Evolutionary conservation across 2,888 invertebrate genomes (phyloP).

Genomic region (Nomada goodeniana): DNA sequence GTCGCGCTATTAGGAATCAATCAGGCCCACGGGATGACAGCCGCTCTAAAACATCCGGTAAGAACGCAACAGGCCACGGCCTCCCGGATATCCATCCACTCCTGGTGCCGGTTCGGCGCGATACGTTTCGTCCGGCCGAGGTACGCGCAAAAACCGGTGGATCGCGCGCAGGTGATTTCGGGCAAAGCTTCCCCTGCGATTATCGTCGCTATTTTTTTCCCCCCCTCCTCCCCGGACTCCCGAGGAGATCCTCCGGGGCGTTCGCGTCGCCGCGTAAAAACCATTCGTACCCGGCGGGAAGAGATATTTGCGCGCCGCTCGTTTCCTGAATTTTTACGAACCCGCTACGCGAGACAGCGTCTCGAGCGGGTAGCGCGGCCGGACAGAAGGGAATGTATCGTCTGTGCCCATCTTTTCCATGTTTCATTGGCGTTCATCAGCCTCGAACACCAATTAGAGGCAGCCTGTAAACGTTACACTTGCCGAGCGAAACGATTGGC

Average conservation of each 20-base stretch:
- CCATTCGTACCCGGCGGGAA: background rate
- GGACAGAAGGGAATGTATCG: slow-evolving; percentile 43
- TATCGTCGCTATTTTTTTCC: background rate
- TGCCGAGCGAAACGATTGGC: slow-evolving; percentile 73
- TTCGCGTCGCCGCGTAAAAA: too few relatives aligned
- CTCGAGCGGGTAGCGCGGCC: background rate
- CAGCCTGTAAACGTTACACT: slow-evolving; percentile 75
- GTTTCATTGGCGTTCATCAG: slow-evolving; percentile 71
- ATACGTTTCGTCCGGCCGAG: slow-evolving; percentile 26
- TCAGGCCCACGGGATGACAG: slow-evolving; percentile 61
- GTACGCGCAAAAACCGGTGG: slow-evolving; percentile 14
- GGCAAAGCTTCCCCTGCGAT: slow-evolving; percentile 14
- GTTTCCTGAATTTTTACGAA: background rate
- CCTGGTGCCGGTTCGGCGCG: slow-evolving; percentile 13
- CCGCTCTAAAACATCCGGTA: slow-evolving; percentile 44
- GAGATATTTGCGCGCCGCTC: too few relatives aligned
- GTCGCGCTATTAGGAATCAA: slow-evolving; percentile 70
- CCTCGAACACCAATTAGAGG: slow-evolving; percentile 77
- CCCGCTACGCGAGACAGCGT: background rate
- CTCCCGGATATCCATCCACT: slow-evolving; percentile 17
- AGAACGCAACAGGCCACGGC: slow-evolving; percentile 36
- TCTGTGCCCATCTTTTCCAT: slow-evolving; percentile 62
- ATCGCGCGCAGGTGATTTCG: slow-evolving; percentile 30
- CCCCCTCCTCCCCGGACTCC: too few relatives aligned
- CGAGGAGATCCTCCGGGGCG: too few relatives aligned